Conservation (phyloP, 2,888 invertebrate genomes). For the Synanthedon vespiformis region DNA sequence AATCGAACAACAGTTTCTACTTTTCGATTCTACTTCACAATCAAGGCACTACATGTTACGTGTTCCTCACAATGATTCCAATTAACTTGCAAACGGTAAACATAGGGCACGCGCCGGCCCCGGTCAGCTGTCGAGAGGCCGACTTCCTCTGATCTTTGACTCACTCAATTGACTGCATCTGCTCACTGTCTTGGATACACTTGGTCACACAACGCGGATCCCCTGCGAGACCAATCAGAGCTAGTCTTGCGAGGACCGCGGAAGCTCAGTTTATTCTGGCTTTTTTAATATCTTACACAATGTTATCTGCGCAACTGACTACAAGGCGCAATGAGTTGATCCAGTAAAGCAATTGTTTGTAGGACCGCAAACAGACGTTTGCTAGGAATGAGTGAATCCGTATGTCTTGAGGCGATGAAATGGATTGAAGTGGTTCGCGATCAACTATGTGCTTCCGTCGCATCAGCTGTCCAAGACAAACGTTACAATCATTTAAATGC, state of each 20-base stretch:
- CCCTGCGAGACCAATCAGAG: too few relatives aligned
- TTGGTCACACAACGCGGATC: background rate
- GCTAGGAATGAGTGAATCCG: constrained; percentile 64
- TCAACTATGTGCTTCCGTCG: constrained; percentile 64
- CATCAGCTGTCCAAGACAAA: constrained; percentile 40
- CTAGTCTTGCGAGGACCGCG: constrained; percentile 10
- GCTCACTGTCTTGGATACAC: constrained; percentile 30
- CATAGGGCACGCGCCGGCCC: constrained; percentile 36
- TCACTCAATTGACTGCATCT: constrained; percentile 61
- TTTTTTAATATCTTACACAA: constrained; percentile 12
- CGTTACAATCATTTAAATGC: background rate
- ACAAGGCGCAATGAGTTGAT: background rate
- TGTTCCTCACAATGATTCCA: too few relatives aligned
- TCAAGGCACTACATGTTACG: too few relatives aligned
- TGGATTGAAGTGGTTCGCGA: constrained; percentile 67
- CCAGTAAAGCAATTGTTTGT: constrained; percentile 5
- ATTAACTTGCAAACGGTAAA: background rate
- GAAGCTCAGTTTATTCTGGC: constrained; percentile 27
- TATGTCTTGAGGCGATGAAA: constrained; percentile 58
- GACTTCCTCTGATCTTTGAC: constrained; percentile 70
- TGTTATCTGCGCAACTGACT: constrained; percentile 13
- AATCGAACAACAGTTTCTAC: too few relatives aligned
- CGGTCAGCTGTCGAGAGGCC: constrained; percentile 25
- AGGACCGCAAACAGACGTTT: constrained; percentile 15
- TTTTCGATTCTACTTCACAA: too few relatives aligned